These are phyloP conservation scores for Cephalophus harveyi DNA, from an alignment of 2,113 vertebrate species.

Conservation along the genomic window DNA sequence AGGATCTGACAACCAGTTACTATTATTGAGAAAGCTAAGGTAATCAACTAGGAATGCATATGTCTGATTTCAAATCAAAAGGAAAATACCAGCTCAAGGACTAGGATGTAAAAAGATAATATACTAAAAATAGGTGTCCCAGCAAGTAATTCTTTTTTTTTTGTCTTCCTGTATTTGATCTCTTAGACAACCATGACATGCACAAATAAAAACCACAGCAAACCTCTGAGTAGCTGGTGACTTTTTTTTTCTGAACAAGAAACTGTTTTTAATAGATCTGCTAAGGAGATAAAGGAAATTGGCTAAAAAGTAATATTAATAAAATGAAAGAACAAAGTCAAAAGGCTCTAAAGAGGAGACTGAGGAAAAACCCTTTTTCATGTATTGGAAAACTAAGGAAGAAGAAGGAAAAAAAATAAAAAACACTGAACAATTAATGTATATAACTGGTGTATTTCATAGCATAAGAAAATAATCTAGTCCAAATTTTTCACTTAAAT, in stretches of 20 bases:
- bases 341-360: neutral
- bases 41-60: neutral
- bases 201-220: neutral
- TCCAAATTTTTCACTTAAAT: neutral
- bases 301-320: neutral
- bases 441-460: neutral
- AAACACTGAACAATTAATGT: neutral
- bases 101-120: neutral
- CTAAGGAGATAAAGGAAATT: neutral
- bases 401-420: neutral
- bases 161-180: neutral
- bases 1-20: neutral
- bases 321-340: neutral
- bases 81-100: neutral
- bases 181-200: neutral
- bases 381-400: neutral
- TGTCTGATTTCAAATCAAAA: constrained; percentile 39
- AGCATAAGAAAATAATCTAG: neutral
- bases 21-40: constrained; percentile 2
- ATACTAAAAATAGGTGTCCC: constrained; percentile 6
- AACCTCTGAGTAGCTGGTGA: neutral
- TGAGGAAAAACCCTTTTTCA: neutral
- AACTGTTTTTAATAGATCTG: neutral
- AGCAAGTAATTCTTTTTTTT: constrained; percentile 15
- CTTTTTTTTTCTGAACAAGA: neutral